Evolutionary conservation across 2,113 vertebrate species (phyloP), one percentile per base, ranked within the genome.

Genomic region (Lagenorhynchus albirostris): DNA sequence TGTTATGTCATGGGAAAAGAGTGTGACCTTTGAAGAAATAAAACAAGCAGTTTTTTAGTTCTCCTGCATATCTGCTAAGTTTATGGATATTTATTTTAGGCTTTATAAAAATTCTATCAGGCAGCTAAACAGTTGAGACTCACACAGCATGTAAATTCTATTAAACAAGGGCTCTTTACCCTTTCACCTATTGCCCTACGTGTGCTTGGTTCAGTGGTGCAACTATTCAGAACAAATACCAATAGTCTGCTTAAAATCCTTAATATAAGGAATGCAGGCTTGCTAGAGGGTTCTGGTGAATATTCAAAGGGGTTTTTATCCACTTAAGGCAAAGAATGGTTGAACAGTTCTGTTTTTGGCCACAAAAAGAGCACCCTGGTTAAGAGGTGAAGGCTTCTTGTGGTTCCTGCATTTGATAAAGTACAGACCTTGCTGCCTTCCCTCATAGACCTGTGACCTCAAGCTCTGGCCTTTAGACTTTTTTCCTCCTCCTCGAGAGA

Each of bases 201-300:
- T 90, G 76, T 73, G 96, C 60, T 97, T 63, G 93, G 74, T 71
- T 55, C 65, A 47, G 80, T 65, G 93, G 31, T 36, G 26, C 60
- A 81, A 18, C 76, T 89, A 62, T 94, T 94, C 80, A 96, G 97
- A 87, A 96, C 97, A 98, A 97, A 97, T 96, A 96, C 91, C 97
- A 96, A 98, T 94, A 97, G 97, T 97, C 89, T 97, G 89, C 96
- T 98, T 97, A 87, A 98, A 98, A 97, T 94, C 94, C 90, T 93
- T 97, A 96, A 79, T 91, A 74, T 97, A 97, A 98, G 85, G 92
- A 98, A 98, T 96, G 97, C 96, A 94, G 89, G 95, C 97, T 96
- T 80, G 89, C 76, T 96, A 86, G 84, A 95, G 70, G 41, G 91
- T 80, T 86, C 94, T 93, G 97, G 96, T 97, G 92, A 98, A 79